phyloP scores from a whole-genome alignment of 2,888 invertebrate genomes.

The Orthosia incerta region DNA sequence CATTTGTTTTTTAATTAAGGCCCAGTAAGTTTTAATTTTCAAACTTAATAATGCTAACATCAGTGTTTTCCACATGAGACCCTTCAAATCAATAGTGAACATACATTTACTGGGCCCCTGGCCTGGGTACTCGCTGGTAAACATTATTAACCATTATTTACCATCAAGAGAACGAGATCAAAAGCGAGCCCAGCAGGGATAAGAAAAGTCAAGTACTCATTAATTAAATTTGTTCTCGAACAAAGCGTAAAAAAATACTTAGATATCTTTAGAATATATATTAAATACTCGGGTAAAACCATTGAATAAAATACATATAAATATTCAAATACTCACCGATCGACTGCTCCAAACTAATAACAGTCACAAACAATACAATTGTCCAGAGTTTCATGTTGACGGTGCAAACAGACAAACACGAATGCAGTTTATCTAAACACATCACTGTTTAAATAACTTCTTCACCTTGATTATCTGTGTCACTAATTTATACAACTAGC shows the following conservation, averaged over 20 bases:
- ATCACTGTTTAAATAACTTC: constrained; percentile 64
- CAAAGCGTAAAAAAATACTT: not conserved
- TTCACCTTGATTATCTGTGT: constrained; percentile 60
- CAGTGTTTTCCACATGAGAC: too few relatives aligned
- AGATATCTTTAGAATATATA: not conserved
- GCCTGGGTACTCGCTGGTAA: too few relatives aligned
- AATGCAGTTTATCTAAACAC: constrained; percentile 54
- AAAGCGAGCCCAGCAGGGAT: too few relatives aligned
- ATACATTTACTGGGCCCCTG: too few relatives aligned
- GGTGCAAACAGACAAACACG: constrained; percentile 47
- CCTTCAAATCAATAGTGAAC: too few relatives aligned
- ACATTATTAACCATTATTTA: too few relatives aligned
- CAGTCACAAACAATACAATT: constrained; percentile 61
- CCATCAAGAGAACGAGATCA: too few relatives aligned
- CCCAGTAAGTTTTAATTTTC: too few relatives aligned
- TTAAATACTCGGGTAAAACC: constrained; percentile 6
- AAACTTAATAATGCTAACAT: too few relatives aligned
- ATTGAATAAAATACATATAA: not conserved
- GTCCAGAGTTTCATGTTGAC: constrained; percentile 66
- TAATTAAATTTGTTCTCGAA: constrained; percentile 10
- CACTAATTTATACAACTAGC: constrained; percentile 36
- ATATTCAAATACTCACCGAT: constrained; percentile 62
- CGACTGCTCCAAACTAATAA: constrained; percentile 58
- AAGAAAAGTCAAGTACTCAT: not conserved
- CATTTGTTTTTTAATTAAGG: too few relatives aligned